phyloP scores from a whole-genome alignment of 1,140 invertebrate species.

The Bombus cullumanus region DNA sequence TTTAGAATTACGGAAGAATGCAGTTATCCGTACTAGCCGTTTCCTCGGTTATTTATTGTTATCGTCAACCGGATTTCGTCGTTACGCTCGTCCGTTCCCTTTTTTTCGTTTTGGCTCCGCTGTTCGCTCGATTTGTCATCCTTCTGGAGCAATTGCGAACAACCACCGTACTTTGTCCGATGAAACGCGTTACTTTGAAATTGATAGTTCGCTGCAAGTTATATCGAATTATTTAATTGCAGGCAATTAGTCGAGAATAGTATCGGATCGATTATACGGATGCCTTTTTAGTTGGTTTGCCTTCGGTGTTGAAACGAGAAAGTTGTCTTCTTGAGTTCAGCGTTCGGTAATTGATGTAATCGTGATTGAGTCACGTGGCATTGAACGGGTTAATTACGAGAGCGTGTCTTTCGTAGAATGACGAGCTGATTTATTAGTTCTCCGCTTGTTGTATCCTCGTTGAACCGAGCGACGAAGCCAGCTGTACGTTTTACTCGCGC shows the following conservation, averaged over 20 bases:
- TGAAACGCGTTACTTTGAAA: neutral
- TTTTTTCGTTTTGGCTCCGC: neutral
- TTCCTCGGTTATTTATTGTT: slow-evolving; percentile 7
- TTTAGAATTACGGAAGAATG: slow-evolving; percentile 46
- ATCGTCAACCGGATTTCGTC: neutral
- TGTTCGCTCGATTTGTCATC: no score
- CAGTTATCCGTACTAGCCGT: neutral
- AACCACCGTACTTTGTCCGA: neutral
- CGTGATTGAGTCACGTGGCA: slow-evolving; percentile 1
- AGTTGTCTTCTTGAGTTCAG: slow-evolving; percentile 16
- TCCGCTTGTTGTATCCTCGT: neutral
- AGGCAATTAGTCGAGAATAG: neutral
- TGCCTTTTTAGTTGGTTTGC: slow-evolving; percentile 9
- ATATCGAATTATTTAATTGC: neutral
- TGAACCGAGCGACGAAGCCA: no score
- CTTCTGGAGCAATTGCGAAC: neutral
- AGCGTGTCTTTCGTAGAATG: neutral
- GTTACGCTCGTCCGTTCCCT: no score
- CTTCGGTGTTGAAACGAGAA: slow-evolving; percentile 15
- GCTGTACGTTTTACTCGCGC: neutral
- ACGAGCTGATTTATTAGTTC: neutral
- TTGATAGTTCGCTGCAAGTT: neutral
- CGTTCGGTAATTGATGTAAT: slow-evolving; percentile 27
- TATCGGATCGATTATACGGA: neutral
- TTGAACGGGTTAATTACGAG: slow-evolving; percentile 24